A percentile compares a stretch with the other conserved stretches of the same genome.
These are phyloP conservation scores for Pseudomyrmex flavicornis DNA, from an alignment of 1,140 invertebrate genomes.

Conservation along the genomic window DNA sequence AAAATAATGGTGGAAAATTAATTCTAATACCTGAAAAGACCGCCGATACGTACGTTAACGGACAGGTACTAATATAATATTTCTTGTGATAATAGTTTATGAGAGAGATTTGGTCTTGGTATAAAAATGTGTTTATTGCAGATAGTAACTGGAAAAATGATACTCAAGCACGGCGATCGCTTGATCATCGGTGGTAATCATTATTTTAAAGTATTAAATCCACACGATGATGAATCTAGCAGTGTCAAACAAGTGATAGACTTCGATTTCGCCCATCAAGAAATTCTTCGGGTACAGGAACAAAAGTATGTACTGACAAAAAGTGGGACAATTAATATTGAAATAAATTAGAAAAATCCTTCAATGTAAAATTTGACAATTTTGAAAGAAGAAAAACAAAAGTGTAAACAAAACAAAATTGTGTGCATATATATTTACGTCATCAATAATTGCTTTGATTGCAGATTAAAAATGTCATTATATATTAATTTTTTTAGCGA, in stretches of 20 bases:
- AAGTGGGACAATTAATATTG: background rate
- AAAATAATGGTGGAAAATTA: constrained; percentile 84
- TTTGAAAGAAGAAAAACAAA: background rate
- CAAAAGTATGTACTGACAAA: constrained; percentile 77
- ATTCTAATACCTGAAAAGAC: constrained; percentile 84
- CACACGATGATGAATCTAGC: constrained; percentile 74
- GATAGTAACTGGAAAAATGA: constrained; percentile 79
- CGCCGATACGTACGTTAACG: constrained; percentile 89
- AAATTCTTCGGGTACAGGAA: constrained; percentile 88
- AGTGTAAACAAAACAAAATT: background rate
- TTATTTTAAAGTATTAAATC: constrained; percentile 88
- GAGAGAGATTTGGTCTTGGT: background rate
- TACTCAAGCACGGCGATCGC: constrained; percentile 88
- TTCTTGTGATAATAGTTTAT: background rate
- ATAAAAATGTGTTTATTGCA: constrained; percentile 17
- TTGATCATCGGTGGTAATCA: constrained; percentile 89
- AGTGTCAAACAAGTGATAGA: constrained; percentile 81
- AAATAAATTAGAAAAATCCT: background rate
- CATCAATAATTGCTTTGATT: background rate
- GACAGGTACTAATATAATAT: constrained; percentile 82
- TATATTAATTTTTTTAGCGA: background rate
- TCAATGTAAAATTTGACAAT: background rate
- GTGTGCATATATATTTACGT: background rate
- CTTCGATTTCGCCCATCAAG: constrained; percentile 88
- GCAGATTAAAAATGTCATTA: background rate